Conservation (phyloP, 2,888 invertebrate species). For the Opisthograptis luteolata region DNA sequence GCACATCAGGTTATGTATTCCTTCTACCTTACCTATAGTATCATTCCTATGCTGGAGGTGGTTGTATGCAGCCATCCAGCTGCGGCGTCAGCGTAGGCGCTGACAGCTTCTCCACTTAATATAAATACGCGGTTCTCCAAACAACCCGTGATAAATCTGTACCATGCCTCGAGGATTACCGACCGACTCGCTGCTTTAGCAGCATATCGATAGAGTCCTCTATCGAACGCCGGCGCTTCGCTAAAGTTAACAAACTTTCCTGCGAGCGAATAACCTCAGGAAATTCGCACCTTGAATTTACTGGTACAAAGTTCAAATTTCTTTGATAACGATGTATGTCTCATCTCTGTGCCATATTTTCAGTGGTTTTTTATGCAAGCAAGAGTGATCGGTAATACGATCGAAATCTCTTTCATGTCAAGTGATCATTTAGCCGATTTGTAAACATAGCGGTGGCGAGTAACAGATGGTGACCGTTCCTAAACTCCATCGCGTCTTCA, state of each 20-base stretch:
- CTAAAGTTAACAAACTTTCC: slow-evolving; percentile 42
- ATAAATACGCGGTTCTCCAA: slow-evolving; percentile 79
- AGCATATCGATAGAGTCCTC: slow-evolving; percentile 65
- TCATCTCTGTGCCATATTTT: slow-evolving; percentile 49
- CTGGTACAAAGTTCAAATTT: slow-evolving; percentile 51
- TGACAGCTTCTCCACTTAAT: slow-evolving; percentile 82
- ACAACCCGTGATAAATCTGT: slow-evolving; percentile 76
- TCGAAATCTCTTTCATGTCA: slow-evolving; percentile 47
- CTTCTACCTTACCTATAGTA: neutral
- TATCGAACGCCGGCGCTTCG: slow-evolving; percentile 54
- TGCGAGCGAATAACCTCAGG: slow-evolving; percentile 42
- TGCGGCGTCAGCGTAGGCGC: slow-evolving; percentile 76
- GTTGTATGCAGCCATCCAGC: slow-evolving; percentile 76
- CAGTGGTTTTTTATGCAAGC: slow-evolving; percentile 46
- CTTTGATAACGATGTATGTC: slow-evolving; percentile 44
- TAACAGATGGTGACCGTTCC: slow-evolving; percentile 38
- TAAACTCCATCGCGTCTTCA: too few relatives aligned
- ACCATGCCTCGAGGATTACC: slow-evolving; percentile 58
- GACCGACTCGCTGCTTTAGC: slow-evolving; percentile 67
- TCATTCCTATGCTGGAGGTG: slow-evolving; percentile 41
- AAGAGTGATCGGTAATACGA: slow-evolving; percentile 48
- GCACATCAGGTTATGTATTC: neutral
- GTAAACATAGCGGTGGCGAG: slow-evolving; percentile 34
- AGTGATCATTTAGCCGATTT: slow-evolving; percentile 39
- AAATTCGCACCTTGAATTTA: slow-evolving; percentile 37